Conservation (phyloP, 2,113 vertebrate species). For the rat (Rattus norvegicus) region DNA sequence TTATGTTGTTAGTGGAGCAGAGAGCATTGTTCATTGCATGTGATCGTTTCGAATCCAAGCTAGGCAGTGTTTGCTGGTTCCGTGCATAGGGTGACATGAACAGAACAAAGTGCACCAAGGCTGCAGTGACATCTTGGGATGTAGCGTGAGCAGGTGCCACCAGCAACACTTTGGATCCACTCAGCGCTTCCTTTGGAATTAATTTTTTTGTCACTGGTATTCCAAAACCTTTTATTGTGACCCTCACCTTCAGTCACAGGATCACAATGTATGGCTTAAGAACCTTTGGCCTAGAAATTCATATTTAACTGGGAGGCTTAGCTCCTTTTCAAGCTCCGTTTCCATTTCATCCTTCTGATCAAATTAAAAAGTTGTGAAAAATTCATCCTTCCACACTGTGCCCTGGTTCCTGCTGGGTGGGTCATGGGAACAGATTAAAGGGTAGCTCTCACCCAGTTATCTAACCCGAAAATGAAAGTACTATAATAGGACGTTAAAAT, state of each 20-base stretch:
- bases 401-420: not conserved
- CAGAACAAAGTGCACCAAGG: not conserved
- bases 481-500: not conserved
- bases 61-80: not conserved
- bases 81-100: no score
- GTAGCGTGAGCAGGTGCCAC: no score
- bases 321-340: not conserved
- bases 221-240: not conserved
- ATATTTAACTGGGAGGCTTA: not conserved
- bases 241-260: not conserved
- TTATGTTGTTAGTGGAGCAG: not conserved
- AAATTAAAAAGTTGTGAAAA: slow-evolving; percentile 31
- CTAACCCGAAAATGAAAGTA: not conserved
- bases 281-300: not conserved
- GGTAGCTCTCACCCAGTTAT: not conserved
- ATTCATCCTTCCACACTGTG: not conserved
- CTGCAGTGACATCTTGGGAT: not conserved
- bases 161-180: no score
- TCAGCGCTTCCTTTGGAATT: not conserved
- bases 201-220: not conserved
- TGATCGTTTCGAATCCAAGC: not conserved
- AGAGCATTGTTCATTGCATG: not conserved
- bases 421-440: not conserved
- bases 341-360: not conserved
- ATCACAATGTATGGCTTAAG: no score